Conservation (phyloP, 2,797 vertebrate species). For the Monodelphis domestica region DNA sequence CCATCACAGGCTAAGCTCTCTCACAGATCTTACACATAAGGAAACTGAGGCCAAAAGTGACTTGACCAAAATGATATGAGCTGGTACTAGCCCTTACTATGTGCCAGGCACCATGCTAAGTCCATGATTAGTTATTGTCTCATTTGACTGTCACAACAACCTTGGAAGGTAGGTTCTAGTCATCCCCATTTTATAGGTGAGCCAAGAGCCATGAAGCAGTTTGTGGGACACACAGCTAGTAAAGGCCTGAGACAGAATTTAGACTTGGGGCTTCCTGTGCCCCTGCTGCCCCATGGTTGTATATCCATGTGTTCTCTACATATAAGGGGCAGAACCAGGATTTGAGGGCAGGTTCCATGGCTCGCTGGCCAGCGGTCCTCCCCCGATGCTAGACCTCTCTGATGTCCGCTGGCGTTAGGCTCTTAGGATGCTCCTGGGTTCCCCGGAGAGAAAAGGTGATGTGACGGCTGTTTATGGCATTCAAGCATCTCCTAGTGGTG, state of each 20-base stretch:
- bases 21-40: background rate
- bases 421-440: background rate
- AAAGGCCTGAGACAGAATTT: too few relatives aligned
- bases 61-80: accelerated
- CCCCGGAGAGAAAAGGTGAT: background rate
- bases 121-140: background rate
- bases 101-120: too few relatives aligned
- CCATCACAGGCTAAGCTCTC: too few relatives aligned
- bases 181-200: background rate
- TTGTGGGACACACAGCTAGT: too few relatives aligned
- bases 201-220: too few relatives aligned
- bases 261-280: background rate
- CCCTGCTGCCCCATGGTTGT: too few relatives aligned
- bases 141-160: background rate
- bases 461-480: background rate
- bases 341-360: background rate
- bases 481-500: background rate
- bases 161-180: background rate
- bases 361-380: background rate
- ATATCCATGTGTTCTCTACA: too few relatives aligned
- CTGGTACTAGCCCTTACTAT: background rate
- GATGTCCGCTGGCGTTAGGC: background rate
- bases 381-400: background rate
- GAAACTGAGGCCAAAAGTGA: background rate
- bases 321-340: background rate